Evolutionary conservation across 2,797 vertebrate species (phyloP).

Genomic region (Masticophis lateralis): DNA sequence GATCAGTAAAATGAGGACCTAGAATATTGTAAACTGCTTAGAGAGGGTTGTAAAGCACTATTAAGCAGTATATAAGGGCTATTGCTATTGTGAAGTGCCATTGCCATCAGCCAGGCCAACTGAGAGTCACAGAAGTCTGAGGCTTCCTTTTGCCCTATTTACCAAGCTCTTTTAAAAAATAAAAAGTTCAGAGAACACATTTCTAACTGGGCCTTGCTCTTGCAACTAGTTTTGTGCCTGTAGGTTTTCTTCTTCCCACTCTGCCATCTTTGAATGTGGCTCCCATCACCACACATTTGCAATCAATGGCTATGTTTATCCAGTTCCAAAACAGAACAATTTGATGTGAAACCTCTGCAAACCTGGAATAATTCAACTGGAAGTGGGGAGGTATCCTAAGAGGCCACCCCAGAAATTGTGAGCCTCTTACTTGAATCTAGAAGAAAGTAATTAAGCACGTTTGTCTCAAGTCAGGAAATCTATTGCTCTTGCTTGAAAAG

Average conservation of each 20-base stretch:
- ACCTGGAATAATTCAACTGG: not conserved
- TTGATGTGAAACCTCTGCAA: not conserved
- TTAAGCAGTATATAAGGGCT: not conserved
- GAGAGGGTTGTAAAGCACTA: not conserved
- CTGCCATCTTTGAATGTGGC: not conserved
- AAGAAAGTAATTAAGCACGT: not conserved
- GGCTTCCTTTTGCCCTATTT: not conserved
- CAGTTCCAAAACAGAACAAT: not conserved
- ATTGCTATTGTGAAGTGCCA: not conserved
- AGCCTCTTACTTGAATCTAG: not conserved
- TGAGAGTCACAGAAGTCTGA: not conserved
- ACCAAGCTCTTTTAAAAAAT: not conserved
- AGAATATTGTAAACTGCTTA: not conserved
- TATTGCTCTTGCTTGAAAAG: not conserved
- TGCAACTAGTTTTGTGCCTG: not conserved
- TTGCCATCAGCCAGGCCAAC: not conserved
- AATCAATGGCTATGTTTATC: not conserved
- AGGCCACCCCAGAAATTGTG: not conserved
- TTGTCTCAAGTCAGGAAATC: not conserved
- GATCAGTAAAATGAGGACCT: not conserved
- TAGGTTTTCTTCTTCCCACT: not conserved
- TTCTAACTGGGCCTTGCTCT: not conserved
- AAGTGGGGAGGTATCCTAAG: not conserved
- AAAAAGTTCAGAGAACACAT: not conserved
- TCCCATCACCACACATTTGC: not conserved